Percentiles rank a stretch among this genome's conserved stretches.
Conservation (phyloP, 2,113 vertebrate genomes). For the Sminthopsis crassicaudata region DNA sequence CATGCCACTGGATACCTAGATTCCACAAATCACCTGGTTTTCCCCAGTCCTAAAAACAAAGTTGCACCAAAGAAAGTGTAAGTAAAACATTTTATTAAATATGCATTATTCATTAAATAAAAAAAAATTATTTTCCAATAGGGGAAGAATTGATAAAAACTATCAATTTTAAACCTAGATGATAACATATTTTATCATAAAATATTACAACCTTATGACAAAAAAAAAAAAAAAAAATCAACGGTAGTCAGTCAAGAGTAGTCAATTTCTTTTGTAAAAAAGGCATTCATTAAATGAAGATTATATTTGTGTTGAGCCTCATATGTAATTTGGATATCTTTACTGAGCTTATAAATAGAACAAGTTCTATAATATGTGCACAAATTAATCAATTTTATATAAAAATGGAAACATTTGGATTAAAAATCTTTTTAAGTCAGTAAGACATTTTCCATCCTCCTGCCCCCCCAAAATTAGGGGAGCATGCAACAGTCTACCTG, state of each 20-base stretch:
- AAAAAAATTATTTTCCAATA: background rate
- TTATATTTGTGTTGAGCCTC: background rate
- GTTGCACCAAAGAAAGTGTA: background rate
- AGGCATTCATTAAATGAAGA: background rate
- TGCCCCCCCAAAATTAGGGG: background rate
- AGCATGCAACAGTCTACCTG: background rate
- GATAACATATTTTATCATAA: background rate
- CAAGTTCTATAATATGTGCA: background rate
- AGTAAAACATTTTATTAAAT: slow-evolving; percentile 8
- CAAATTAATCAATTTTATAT: background rate
- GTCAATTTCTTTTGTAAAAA: background rate
- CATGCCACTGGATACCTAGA: slow-evolving; percentile 96
- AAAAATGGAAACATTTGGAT: background rate
- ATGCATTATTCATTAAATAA: background rate
- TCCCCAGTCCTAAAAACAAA: slow-evolving; percentile 93
- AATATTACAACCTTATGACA: background rate
- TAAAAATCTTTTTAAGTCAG: background rate
- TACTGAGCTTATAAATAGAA: background rate
- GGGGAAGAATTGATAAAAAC: background rate
- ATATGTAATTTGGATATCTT: background rate
- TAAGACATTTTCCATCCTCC: background rate
- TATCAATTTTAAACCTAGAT: background rate
- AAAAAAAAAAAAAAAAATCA: too few species aligned
- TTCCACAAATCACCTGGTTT: slow-evolving; percentile 97
- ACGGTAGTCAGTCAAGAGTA: too few species aligned